Conservation (phyloP, 1,140 invertebrate species). For the Meloidogyne floridensis region DNA sequence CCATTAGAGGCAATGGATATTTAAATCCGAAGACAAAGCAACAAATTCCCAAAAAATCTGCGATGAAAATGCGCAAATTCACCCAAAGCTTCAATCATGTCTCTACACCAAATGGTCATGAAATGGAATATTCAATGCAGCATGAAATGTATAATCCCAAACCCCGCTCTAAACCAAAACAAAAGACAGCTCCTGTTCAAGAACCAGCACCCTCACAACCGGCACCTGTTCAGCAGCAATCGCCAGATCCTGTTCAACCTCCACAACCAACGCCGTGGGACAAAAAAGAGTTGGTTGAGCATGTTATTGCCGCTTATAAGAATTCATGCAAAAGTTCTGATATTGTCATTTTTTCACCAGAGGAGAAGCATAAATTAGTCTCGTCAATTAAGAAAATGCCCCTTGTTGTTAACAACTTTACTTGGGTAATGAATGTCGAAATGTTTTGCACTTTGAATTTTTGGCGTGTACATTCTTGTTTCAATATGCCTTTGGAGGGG, state of each 20-base stretch:
- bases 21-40: too few species aligned
- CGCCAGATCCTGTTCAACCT: not conserved
- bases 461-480: not conserved
- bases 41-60: too few species aligned
- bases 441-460: slow-evolving; percentile 5
- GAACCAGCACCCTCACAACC: not conserved
- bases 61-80: too few species aligned
- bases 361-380: not conserved
- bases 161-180: not conserved
- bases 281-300: not conserved
- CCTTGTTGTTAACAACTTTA: not conserved
- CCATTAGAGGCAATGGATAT: too few species aligned
- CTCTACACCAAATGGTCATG: not conserved
- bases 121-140: not conserved
- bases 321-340: not conserved
- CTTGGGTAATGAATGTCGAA: not conserved
- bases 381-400: not conserved
- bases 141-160: not conserved
- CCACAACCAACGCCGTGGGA: not conserved
- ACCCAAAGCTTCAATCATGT: not conserved
- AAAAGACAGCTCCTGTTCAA: not conserved
- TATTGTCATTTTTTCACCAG: not conserved
- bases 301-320: not conserved
- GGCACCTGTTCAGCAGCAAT: too few species aligned
- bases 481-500: not conserved